Evolutionary conservation across 2,888 invertebrate genomes (phyloP), one percentile per base, ranked within the genome.

Genomic region (Eustalomyia histrio): DNA sequence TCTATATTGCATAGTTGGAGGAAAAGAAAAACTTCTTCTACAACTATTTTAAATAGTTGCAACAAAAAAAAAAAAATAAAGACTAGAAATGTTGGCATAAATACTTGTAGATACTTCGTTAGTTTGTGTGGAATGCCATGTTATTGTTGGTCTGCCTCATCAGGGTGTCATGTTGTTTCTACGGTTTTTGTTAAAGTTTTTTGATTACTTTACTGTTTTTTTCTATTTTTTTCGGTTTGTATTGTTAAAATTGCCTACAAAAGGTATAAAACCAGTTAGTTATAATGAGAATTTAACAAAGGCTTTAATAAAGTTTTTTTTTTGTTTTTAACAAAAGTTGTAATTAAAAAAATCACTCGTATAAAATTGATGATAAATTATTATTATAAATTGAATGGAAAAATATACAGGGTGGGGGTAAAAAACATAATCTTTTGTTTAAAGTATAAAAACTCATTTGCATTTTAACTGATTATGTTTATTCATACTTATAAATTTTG

Each of bases 91-190:
- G 52, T 61, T 57, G 53, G 14, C 14, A 50, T 35, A 39, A 67
- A 50, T 69, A 29, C 29, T 29, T 29, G 52, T 60, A 14, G 12
- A 12, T 52, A 39, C 12, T 39, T 39, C 14, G 10, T 39, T 39
- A 14, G 14, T n/a, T n/a, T n/a, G n/a, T 57, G 57, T 67, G 61
- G 67, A 67, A 29, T 39, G 52, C 35, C 29, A 60, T 69, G 58
- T 63, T 68, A 50, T 67, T 65, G 17, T 52, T 80, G 53, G 57
- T 39, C 60, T 71, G 53, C 52, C 61, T 57, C 39, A 58, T 64
- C 64, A 21, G 18, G 61, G 29, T 72, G 68, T 64, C 63, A 64
- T 52, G 33, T 58, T 58, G 12, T 18, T 57, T 29, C 18, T 57
- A 33, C 8, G 35, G 10, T 5, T 47, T 33, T 65, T 29, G 8